Conservation (phyloP, 2,888 invertebrate species). For the Ceratothoa steindachneri region DNA sequence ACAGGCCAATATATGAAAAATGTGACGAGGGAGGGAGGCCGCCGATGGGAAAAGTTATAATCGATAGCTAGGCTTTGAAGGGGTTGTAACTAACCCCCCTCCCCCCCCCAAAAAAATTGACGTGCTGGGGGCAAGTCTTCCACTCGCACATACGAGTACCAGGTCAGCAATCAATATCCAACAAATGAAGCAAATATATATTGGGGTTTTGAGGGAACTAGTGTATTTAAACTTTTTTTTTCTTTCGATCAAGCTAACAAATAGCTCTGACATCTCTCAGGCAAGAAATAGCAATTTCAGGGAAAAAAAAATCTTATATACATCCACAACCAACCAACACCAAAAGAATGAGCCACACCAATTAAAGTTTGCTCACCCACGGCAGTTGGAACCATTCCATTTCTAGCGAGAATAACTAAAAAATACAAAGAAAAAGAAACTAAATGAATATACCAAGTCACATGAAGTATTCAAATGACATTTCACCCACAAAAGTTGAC, state of each 20-base stretch:
- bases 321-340: conserved; percentile 45
- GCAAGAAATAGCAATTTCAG: neutral
- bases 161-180: no score
- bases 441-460: conserved; percentile 45
- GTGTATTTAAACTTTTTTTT: no score
- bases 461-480: conserved; percentile 24
- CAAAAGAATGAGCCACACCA: conserved; percentile 46
- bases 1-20: no score
- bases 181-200: neutral
- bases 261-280: conserved; percentile 6
- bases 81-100: no score
- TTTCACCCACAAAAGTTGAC: neutral
- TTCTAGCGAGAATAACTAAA: conserved; percentile 48
- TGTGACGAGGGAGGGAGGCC: no score
- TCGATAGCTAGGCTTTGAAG: no score
- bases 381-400: conserved; percentile 48
- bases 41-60: no score
- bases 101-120: no score
- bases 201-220: no score
- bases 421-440: conserved; percentile 43
- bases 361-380: conserved; percentile 47
- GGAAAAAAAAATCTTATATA: conserved; percentile 21
- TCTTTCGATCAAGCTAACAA: no score
- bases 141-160: no score
- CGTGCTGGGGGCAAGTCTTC: no score